Base-by-base conservation (phyloP, 2,797 vertebrate species). In the Tachyglossus aculeatus region DNA sequence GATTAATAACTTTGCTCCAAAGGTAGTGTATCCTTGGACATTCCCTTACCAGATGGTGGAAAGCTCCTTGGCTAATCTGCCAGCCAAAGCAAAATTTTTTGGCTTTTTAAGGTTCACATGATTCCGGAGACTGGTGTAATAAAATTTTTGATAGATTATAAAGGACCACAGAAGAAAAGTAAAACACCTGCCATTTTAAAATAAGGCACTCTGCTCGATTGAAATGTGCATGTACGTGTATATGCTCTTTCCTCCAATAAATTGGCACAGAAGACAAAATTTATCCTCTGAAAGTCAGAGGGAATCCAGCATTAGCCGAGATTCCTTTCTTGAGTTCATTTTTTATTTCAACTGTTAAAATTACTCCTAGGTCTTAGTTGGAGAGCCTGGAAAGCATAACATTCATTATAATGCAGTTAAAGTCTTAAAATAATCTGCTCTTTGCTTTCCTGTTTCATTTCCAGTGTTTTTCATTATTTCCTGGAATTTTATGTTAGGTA, bases 41-140 rank as follows among this genome's bases (percentile, higher is more conserved):
- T 81, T 87, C 79, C 76, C 78, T 77, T 67, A 67, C 66, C 80
- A 85, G 78, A 83, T 78, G 76, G 75, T 83, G 82, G 85, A 76
- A 87, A 85, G 62, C 80, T 83, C 71, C 75, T 68, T 41, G 67
- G 58, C 58, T 79, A 73, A 47, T 57, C 43, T 54, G 73, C 65
- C 69, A 81, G 75, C 71, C 58, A 79, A 34, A 53, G 61, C 43
- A 71, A 63, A 63, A 60, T 56, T 76, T n/a, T n/a, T 72, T 40
- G 55, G 36, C 80, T 84, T 68, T 65, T 76, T 54, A 69, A 83
- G 75, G 73, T 78, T 80, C 65, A 76, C 66, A 85, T 85, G 71
- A 65, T 79, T 81, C 83, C 83, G 76, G 71, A 19, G 54, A 54
- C 71, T 73, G 18, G 40, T 79, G 71, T 77, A 68, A 78, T 80